phyloP scores from a whole-genome alignment of 2,888 invertebrate genomes.

The Leuctra nigra region DNA sequence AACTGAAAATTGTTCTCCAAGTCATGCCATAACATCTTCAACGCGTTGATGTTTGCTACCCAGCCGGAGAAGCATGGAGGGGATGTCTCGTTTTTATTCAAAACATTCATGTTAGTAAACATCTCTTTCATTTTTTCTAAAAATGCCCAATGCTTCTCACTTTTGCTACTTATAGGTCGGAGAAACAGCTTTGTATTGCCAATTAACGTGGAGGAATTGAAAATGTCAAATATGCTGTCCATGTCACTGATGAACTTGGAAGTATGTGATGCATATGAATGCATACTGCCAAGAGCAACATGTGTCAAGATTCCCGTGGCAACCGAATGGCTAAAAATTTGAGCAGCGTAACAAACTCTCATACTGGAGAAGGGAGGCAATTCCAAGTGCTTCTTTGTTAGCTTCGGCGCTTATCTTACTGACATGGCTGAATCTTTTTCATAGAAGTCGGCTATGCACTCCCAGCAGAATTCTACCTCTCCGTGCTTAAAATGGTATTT shows the following conservation, averaged over 20 bases:
- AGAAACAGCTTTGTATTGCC: conserved; percentile 1
- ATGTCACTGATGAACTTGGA: conserved; percentile 13
- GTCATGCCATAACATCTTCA: conserved; percentile 5
- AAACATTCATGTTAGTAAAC: conserved; percentile 1
- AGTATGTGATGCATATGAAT: conserved; percentile 8
- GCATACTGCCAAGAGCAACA: not conserved
- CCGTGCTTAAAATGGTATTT: conserved; percentile 1
- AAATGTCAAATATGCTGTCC: conserved; percentile 15
- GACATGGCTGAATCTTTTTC: conserved; percentile 14
- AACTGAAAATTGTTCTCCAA: conserved; percentile 6
- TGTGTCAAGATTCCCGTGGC: conserved; percentile 11
- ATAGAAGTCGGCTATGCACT: conserved; percentile 4
- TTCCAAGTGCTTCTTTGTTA: conserved; percentile 10
- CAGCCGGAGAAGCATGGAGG: conserved; percentile 6
- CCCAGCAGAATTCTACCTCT: conserved; percentile 1
- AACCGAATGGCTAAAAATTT: conserved; percentile 16
- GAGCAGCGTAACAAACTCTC: conserved; percentile 14
- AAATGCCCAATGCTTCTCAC: conserved; percentile 9
- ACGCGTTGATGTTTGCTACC: conserved; percentile 4
- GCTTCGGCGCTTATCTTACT: conserved; percentile 15
- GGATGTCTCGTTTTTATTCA: conserved; percentile 1
- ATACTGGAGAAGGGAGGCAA: conserved; percentile 9
- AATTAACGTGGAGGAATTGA: conserved; percentile 1
- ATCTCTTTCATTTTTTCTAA: not conserved
- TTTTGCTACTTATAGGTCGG: not conserved